Percentiles rank a stretch among this genome's conserved stretches.
These are phyloP conservation scores for Aquatica leii DNA, from an alignment of 2,888 invertebrate species.

Conservation along the genomic window DNA sequence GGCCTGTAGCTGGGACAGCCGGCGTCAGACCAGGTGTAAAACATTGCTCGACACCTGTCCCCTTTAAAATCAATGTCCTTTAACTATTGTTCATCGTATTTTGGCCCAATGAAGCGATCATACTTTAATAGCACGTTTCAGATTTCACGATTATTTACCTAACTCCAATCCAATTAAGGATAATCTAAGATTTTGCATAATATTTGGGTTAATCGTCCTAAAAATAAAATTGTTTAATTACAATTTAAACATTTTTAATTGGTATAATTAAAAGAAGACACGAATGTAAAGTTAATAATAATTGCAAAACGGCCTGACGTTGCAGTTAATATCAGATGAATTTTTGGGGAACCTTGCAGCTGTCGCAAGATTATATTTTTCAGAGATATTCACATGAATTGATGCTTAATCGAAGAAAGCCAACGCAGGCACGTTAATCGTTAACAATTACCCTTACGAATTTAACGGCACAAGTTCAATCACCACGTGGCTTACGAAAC, in stretches of 20 bases:
- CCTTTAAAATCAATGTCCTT: slow-evolving; percentile 59
- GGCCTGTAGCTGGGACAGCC: slow-evolving; percentile 51
- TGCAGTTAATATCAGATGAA: neutral
- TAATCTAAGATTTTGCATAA: slow-evolving; percentile 9
- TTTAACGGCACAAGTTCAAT: slow-evolving; percentile 7
- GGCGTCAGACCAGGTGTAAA: slow-evolving; percentile 59
- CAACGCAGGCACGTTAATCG: slow-evolving; percentile 5
- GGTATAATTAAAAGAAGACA: neutral
- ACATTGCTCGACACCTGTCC: slow-evolving; percentile 57
- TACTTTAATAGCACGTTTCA: slow-evolving; percentile 29
- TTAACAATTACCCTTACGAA: neutral
- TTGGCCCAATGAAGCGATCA: slow-evolving; percentile 49
- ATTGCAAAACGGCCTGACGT: neutral
- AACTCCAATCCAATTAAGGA: neutral
- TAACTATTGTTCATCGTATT: slow-evolving; percentile 56
- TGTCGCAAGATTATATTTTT: slow-evolving; percentile 10
- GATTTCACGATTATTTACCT: slow-evolving; percentile 24
- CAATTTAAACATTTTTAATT: neutral
- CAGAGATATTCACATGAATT: slow-evolving; percentile 10
- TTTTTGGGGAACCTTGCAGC: neutral
- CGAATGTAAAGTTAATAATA: neutral
- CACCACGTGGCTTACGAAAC: neutral
- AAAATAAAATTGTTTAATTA: neutral
- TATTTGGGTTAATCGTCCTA: slow-evolving; percentile 3
- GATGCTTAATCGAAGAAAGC: slow-evolving; percentile 8